Base-by-base conservation (phyloP, 2,888 invertebrate genomes). In the Sesia bembeciformis region DNA sequence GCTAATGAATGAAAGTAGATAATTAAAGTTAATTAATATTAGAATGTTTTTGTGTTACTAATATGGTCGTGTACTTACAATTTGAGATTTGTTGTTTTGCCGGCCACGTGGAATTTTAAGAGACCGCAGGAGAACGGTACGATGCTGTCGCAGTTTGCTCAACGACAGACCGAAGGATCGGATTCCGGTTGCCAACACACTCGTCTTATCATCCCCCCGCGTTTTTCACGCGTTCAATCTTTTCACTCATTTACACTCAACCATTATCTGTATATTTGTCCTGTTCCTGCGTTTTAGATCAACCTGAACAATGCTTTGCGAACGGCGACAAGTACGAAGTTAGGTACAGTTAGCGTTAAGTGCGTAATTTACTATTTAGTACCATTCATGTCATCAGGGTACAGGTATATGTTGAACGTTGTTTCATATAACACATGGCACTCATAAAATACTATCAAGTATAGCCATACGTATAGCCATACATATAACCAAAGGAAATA, bases 31-130 rank as follows among this genome's bases (percentile, higher is more conserved):
- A 23, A 1, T 23, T 23, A 23, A 23, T n/a, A 23, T 23, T 23
- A 23, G 23, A 23, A 2, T 23, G 23, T 23, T 23, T 23, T 23
- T 23, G 23, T 23, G 2, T 23, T 23, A 23, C 23, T 1, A 23
- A 23, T 23, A 23, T 23, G 23, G 23, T 23, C 23, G 23, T 23
- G 23, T 23, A 23, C 23, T 23, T 23, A 23, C 23, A 23, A 23
- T 23, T 23, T 23, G 23, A 23, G 23, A 23, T 23, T 23, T 23
- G 64, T 57, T 52, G 64, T 57, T 52, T 67, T 62, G 70, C 74
- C 81, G 77, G 76, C 84, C 88, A 88, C 88, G 88, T 88, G 88
- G 75, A 81, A 65, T 60, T 54, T 59, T 60, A 52, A 52, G 53
- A 58, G 59, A 62, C 65, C 67, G 72, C 66, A 59, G 62, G 63